Conservation (phyloP, 2,113 vertebrate species). For the Muntiacus muntjak region DNA sequence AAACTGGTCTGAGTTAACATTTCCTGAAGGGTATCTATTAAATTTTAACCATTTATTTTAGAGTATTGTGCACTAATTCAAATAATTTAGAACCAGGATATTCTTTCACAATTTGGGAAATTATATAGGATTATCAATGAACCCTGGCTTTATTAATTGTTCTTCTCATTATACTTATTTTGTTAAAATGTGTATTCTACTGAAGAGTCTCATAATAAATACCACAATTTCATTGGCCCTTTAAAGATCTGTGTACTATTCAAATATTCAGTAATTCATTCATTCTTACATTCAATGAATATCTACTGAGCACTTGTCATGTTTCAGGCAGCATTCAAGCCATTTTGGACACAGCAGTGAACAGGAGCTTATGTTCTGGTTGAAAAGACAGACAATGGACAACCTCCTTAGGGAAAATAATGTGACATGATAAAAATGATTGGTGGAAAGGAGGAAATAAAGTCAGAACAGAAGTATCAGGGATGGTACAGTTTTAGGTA, state of each 20-base stretch:
- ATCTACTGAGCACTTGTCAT: neutral
- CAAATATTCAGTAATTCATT: neutral
- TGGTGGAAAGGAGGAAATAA: neutral
- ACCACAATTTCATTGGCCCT: neutral
- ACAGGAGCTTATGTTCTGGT: neutral
- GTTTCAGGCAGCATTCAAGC: neutral
- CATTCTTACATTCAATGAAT: neutral
- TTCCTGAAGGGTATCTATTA: neutral
- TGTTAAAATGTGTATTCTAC: neutral
- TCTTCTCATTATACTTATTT: neutral
- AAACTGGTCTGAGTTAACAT: neutral
- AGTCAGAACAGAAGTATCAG: neutral
- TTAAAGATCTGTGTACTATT: neutral
- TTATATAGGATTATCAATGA: neutral
- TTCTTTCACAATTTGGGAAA: neutral
- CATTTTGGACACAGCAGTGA: accelerated
- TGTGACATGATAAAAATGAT: neutral
- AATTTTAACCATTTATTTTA: neutral
- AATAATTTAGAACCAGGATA: neutral
- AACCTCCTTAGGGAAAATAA: neutral
- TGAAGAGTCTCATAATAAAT: neutral
- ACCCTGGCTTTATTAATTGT: neutral
- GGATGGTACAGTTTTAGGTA: neutral
- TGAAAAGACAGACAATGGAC: neutral
- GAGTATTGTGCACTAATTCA: neutral